phyloP scores from a whole-genome alignment of 2,888 invertebrate genomes.

The Thera britannica region DNA sequence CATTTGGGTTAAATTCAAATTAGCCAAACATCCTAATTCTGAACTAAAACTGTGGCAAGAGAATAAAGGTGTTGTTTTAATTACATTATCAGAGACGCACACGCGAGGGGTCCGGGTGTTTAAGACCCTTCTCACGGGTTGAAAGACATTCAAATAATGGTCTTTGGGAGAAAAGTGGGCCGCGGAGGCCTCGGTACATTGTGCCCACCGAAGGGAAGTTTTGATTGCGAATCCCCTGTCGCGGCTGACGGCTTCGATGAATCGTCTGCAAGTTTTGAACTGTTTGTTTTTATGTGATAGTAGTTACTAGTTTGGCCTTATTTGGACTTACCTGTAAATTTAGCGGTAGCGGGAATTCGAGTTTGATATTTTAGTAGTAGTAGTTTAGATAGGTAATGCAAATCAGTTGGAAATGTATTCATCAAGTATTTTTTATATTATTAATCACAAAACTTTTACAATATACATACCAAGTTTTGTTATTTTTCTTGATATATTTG shows the following conservation, averaged over 20 bases:
- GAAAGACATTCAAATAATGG: conserved; percentile 84
- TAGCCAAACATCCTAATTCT: conserved; percentile 23
- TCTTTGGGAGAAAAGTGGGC: conserved; percentile 70
- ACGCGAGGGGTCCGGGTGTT: conserved; percentile 65
- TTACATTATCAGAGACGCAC: conserved; percentile 82
- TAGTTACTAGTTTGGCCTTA: conserved; percentile 28
- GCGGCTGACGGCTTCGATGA: conserved; percentile 71
- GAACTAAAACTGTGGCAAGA: conserved; percentile 31
- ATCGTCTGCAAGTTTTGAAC: conserved; percentile 51
- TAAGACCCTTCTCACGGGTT: conserved; percentile 81
- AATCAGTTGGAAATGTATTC: background rate
- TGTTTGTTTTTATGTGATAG: conserved; percentile 53
- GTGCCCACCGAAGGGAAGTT: conserved; percentile 58
- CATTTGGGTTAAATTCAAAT: conserved; percentile 25
- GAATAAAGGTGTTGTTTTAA: conserved; percentile 85
- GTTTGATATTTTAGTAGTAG: conserved; percentile 13
- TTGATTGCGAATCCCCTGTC: conserved; percentile 79
- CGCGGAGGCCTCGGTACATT: conserved; percentile 45
- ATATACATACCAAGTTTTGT: background rate
- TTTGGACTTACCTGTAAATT: conserved; percentile 7
- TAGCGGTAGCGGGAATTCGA: conserved; percentile 3
- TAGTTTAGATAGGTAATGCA: background rate
- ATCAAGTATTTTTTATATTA: background rate
- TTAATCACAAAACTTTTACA: background rate
- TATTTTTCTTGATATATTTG: background rate